Evolutionary conservation across 2,113 vertebrate species (phyloP), one percentile per base, ranked within the genome.

Genomic region (Cheirogaleus medius): DNA sequence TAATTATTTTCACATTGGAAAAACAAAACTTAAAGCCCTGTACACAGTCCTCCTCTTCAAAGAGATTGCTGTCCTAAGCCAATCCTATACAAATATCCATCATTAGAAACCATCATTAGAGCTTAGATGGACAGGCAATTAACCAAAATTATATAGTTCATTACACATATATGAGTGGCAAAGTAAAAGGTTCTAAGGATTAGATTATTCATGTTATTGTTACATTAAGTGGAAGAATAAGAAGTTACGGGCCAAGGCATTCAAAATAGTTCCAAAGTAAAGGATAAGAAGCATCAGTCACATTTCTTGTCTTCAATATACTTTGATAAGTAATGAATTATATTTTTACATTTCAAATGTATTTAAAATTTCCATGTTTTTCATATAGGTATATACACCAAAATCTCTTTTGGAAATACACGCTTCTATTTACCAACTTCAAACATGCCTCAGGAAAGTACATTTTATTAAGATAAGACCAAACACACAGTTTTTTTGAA

Each of bases 381-480:
- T 89, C n/a, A 69, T 32, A 69, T 29, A 80, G 47, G 56, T 71
- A 87, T 60, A 91, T 13, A 80, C 17, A 49, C 37, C 44, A 78
- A 94, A 97, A 85, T 76, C 58, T 96, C 87, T 83, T 95, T 58
- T 44, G 87, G 32, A 97, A 98, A 68, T 64, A 80, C 27, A 74
- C 82, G n/a, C 74, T 95, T 94, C 90, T 94, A 87, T 93, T 95
- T 94, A 95, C 60, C 77, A 96, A 80, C 60, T 95, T 96, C 77
- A 93, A 97, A 96, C 56, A 80, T 97, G 77, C 90, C 95, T 93
- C 81, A 37, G 85, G 88, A 96, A 49, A 97, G 87, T 32, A 88
- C 44, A 94, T 85, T 91, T 95, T 94, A 88, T 89, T 96, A 97
- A 97, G 96, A 96, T 97, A 97, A 98, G 47, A 95, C 14, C 76